These are phyloP conservation scores for Uria lomvia DNA, from an alignment of 2,113 vertebrate species.

Conservation along the genomic window DNA sequence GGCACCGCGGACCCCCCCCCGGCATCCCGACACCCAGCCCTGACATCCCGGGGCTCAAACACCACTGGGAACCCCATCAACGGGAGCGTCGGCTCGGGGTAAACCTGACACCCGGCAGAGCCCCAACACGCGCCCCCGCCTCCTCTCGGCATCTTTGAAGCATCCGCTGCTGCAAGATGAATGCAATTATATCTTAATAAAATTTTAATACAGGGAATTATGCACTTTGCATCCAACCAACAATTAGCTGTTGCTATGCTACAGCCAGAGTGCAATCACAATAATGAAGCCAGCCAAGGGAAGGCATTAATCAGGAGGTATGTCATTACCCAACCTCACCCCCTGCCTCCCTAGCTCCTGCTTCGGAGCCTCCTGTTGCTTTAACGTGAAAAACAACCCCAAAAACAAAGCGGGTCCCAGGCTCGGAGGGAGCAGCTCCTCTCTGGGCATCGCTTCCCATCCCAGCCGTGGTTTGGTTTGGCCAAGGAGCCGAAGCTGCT, in stretches of 20 bases:
- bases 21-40: accelerated
- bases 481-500: background rate
- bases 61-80: accelerated
- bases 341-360: background rate
- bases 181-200: conserved; percentile 48
- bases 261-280: conserved; percentile 54
- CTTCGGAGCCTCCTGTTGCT: background rate
- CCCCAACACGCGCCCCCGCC: background rate
- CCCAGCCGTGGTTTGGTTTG: background rate
- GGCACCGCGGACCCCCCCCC: background rate
- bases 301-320: conserved; percentile 53
- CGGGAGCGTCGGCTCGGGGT: background rate
- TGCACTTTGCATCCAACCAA: conserved; percentile 55
- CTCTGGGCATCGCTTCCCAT: accelerated
- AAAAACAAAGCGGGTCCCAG: accelerated
- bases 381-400: background rate
- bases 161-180: conserved; percentile 9
- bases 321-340: background rate
- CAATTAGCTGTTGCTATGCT: conserved; percentile 69
- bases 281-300: conserved; percentile 55
- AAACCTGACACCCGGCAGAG: background rate
- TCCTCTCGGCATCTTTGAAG: conserved; percentile 39
- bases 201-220: conserved; percentile 58
- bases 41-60: background rate
- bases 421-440: background rate